Evolutionary conservation across 2,113 vertebrate species (phyloP).

Genomic region (Alectura lathami): DNA sequence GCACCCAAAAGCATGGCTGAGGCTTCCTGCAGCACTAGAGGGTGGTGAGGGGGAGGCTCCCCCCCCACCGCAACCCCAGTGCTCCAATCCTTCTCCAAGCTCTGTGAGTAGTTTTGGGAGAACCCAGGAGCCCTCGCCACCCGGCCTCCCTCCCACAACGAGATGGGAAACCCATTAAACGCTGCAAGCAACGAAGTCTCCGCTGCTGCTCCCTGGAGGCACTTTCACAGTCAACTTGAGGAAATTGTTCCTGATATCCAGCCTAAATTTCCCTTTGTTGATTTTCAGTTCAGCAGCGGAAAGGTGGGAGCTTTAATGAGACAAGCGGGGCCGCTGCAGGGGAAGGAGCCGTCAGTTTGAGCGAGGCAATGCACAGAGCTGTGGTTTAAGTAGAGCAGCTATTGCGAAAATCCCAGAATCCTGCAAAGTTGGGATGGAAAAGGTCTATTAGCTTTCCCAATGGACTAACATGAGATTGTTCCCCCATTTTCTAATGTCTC

Average conservation of each 20-base stretch:
- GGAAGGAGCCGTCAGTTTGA: constrained; percentile 63
- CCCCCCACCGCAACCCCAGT: background rate
- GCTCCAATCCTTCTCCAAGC: background rate
- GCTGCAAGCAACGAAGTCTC: background rate
- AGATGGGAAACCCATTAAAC: constrained; percentile 60
- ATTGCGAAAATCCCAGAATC: constrained; percentile 9
- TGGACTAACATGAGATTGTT: constrained; percentile 19
- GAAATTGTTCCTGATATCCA: constrained; percentile 61
- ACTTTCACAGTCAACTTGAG: constrained; percentile 48
- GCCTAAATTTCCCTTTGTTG: constrained; percentile 60
- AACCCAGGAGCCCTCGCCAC: background rate
- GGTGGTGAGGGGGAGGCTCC: background rate
- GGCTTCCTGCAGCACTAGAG: background rate
- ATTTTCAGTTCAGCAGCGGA: constrained; percentile 58
- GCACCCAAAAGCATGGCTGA: background rate
- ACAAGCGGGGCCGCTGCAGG: constrained; percentile 39
- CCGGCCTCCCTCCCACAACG: background rate
- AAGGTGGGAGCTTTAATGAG: constrained; percentile 70
- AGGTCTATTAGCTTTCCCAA: constrained; percentile 44
- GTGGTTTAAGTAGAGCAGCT: constrained; percentile 17
- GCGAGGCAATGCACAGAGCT: constrained; percentile 48
- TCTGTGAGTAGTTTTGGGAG: background rate
- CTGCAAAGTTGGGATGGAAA: constrained; percentile 53
- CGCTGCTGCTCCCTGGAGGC: background rate
- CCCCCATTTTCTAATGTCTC: constrained; percentile 51